phyloP scores from a whole-genome alignment of 2,113 vertebrate species.

The Irena cyanogastra region DNA sequence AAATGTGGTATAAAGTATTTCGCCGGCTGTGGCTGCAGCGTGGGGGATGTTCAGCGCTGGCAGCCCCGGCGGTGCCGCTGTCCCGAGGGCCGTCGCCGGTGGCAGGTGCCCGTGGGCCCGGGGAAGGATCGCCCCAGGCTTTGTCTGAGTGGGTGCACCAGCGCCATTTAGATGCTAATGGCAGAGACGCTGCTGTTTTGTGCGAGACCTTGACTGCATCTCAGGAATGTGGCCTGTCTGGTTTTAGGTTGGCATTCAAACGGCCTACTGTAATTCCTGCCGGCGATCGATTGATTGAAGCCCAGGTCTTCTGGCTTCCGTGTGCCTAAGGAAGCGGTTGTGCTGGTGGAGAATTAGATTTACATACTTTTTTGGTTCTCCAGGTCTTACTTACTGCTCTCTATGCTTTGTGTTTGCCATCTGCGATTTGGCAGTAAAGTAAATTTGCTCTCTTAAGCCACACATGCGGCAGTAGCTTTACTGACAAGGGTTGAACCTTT shows the following conservation, averaged over 20 bases:
- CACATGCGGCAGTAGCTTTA: not conserved
- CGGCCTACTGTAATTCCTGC: not conserved
- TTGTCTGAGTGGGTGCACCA: not conserved
- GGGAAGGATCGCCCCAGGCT: not conserved
- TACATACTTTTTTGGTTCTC: not conserved
- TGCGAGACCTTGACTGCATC: slow-evolving; percentile 41
- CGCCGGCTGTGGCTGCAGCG: no score
- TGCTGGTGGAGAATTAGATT: not conserved
- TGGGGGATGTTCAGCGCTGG: not conserved
- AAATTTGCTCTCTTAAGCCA: not conserved
- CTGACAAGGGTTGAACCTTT: not conserved
- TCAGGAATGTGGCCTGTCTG: slow-evolving; percentile 49
- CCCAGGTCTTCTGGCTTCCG: not conserved
- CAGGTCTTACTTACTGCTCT: not conserved
- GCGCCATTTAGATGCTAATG: slow-evolving; percentile 44
- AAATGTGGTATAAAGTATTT: accelerated
- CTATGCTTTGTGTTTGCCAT: not conserved
- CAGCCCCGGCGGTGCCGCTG: not conserved
- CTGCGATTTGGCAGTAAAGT: not conserved
- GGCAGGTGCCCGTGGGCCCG: not conserved
- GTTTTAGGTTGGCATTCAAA: slow-evolving; percentile 15
- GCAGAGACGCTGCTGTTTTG: not conserved
- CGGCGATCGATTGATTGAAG: not conserved
- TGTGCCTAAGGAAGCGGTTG: not conserved
- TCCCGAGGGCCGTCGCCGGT: not conserved